Conservation (phyloP, 2,888 invertebrate species). For the Lepeophtheirus nordmannii region DNA sequence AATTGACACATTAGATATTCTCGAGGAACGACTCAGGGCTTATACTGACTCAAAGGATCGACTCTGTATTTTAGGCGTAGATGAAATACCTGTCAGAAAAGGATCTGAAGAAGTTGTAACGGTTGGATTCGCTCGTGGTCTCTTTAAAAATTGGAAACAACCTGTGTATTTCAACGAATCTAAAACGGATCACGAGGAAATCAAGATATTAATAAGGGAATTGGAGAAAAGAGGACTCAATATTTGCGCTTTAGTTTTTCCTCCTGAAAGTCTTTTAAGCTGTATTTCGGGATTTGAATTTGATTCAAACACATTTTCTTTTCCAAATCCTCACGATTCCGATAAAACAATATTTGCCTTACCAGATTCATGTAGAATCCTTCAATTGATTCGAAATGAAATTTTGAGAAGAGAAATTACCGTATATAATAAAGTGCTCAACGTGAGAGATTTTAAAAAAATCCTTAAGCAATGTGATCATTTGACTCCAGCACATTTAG, state of each 20-base stretch:
- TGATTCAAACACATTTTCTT: not conserved
- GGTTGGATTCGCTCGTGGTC: not conserved
- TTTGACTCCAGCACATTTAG: not conserved
- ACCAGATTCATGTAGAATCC: not conserved
- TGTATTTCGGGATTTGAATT: not conserved
- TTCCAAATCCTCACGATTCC: not conserved
- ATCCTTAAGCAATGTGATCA: not conserved
- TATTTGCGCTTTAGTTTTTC: not conserved
- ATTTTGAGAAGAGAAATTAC: not conserved
- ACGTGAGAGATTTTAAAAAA: not conserved
- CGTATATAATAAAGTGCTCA: not conserved
- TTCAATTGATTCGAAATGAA: conserved; percentile 6
- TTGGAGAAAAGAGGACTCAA: not conserved
- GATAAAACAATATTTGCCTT: not conserved
- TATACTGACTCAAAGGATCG: not conserved
- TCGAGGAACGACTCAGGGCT: not conserved
- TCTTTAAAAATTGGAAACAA: not conserved
- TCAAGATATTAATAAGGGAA: not conserved
- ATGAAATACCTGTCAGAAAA: not conserved
- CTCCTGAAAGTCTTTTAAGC: not conserved
- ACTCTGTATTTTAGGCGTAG: not conserved
- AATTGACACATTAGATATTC: not conserved
- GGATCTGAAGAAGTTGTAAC: not conserved
- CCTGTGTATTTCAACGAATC: not conserved
- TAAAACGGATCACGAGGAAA: not conserved